Evolutionary conservation across 2,888 invertebrate species (phyloP), one percentile per base, ranked within the genome.

Genomic region (Nomada goodeniana): DNA sequence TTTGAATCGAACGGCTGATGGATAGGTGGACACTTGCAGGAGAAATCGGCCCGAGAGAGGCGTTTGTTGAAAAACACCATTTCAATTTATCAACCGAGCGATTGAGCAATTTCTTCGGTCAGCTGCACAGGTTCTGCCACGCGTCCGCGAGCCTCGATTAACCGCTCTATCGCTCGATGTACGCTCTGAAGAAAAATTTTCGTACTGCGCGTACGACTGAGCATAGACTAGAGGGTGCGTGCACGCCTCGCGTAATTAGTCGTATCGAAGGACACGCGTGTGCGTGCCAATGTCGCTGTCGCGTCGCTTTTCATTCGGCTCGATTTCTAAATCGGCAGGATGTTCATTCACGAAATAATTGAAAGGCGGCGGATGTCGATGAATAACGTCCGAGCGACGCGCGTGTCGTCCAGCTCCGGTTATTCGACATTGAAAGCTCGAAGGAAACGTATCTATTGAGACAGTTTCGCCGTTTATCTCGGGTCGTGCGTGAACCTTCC

Each of bases 321-420:
- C 79, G 67, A 47, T 86, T 83, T 77, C 74, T 71, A 64, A 74
- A 63, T 70, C 79, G 82, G 70, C 89, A 86, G 89, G 89, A 89
- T 88, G 89, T 83, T 57, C 83, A 84, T 89, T 89, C 89, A 87
- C 63, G 74, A 72, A 80, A 77, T 83, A 82, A 88, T 86, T 83
- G 82, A 89, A 89, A 78, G 86, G 77, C 82, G 73, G 57, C 82
- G 79, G 78, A 72, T 59, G 73, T 76, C 78, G 72, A 80, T 79
- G 80, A 84, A 73, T 75, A 76, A 79, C 53, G 60, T 59, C 47
- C 64, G 71, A 68, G n/a, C 76, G 68, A 68, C 53, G 59, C 65
- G 68, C 83, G 76, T 55, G 75, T 79, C 71, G 44, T 59, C n/a
- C 26, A 13, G 13, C 1, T 11, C 20, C 9, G 9, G 2, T 5